Evolutionary conservation across 2,797 vertebrate species (phyloP).

Genomic region (Synanceia verrucosa): DNA sequence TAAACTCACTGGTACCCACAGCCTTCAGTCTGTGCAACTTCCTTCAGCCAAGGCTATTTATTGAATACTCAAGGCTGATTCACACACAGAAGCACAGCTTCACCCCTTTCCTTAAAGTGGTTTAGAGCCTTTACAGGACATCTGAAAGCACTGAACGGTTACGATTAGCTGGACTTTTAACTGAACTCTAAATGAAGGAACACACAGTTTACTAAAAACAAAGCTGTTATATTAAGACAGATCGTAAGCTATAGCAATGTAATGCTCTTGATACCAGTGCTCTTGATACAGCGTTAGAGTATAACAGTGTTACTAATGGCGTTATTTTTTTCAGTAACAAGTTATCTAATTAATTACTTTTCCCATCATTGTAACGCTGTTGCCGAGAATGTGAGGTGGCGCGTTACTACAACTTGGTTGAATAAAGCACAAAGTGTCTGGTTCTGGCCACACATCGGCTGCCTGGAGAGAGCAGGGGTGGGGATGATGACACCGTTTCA

Average conservation of each 20-base stretch:
- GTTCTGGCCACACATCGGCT: no score
- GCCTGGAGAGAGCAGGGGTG: no score
- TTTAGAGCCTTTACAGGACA: neutral
- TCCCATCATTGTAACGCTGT: no score
- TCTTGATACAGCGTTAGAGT: no score
- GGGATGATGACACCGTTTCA: no score
- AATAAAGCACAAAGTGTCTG: no score
- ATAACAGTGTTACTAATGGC: no score
- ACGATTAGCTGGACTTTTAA: neutral
- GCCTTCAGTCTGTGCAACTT: slow-evolving; percentile 28
- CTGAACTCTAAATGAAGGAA: neutral
- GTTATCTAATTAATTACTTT: no score
- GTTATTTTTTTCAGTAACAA: no score
- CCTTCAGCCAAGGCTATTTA: slow-evolving; percentile 33
- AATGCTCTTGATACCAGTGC: neutral
- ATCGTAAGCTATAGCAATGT: neutral
- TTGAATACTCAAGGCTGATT: slow-evolving; percentile 46
- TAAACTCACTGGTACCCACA: slow-evolving; percentile 28
- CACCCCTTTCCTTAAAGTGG: slow-evolving; percentile 23
- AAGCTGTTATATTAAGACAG: neutral
- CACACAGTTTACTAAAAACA: neutral
- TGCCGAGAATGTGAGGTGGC: no score
- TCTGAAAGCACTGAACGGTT: neutral
- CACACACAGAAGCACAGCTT: neutral
- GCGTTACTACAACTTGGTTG: no score